Evolutionary conservation across 2,113 vertebrate species (phyloP).

Genomic region (Tichodroma muraria): DNA sequence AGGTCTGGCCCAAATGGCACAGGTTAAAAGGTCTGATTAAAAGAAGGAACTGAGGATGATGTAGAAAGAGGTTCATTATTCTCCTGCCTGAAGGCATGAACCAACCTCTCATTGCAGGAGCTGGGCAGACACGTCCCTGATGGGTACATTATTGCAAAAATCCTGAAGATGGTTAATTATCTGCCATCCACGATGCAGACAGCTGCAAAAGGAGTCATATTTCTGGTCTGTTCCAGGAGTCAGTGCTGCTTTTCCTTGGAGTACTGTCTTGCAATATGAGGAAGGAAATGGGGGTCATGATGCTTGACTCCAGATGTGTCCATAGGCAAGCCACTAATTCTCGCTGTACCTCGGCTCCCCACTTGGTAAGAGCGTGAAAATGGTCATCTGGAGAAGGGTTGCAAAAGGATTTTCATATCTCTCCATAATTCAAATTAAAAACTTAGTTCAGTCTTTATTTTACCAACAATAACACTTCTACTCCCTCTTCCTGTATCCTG

Average conservation of each 20-base stretch:
- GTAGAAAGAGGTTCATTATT: slow-evolving; percentile 41
- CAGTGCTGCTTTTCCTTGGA: not conserved
- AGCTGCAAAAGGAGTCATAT: not conserved
- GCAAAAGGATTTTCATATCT: not conserved
- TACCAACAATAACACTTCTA: not conserved
- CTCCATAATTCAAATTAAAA: not conserved
- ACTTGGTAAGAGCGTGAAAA: not conserved
- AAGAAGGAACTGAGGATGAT: not conserved
- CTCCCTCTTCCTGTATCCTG: not conserved
- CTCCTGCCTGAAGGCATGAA: slow-evolving; percentile 30
- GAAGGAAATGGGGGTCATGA: not conserved
- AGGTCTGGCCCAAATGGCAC: not conserved
- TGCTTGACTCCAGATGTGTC: not conserved
- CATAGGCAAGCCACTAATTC: not conserved
- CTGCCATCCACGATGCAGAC: not conserved
- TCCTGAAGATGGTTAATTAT: slow-evolving; percentile 39
- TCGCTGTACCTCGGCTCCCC: not conserved
- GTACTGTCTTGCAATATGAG: not conserved
- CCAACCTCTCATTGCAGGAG: not conserved
- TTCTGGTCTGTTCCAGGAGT: not conserved
- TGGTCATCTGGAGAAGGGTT: not conserved
- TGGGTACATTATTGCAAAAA: slow-evolving; percentile 35
- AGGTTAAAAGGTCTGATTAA: slow-evolving; percentile 64
- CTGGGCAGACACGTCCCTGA: not conserved
- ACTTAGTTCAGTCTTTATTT: not conserved